Base-by-base conservation (phyloP, 1,140 invertebrate species). In the Thalassaphorura encarpata region DNA sequence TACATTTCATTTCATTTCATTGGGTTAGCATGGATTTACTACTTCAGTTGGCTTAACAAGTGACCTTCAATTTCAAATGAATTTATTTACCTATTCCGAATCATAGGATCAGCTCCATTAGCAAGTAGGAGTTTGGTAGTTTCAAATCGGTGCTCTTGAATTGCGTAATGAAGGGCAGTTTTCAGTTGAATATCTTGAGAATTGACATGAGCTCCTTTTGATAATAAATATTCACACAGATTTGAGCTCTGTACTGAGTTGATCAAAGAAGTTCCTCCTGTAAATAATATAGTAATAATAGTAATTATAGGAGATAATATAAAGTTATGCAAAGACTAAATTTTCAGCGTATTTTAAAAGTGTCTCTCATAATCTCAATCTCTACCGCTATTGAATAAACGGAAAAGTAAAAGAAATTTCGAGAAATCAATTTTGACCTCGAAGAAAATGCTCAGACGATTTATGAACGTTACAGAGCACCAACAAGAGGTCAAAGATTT, bases 91-190 rank as follows among this genome's bases (percentile, higher is more conserved):
- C n/a, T n/a, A 60, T 86, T 89, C 60, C 77, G 77, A 16, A 84
- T 76, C 70, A 79, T 78, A 21, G 84, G 84, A 74, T 89, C 79
- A 1, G 90, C 89, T 46, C 85, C 85, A 73, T 85, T 75, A 45
- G 83, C 77, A 31, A 95, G 71, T 23, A 95, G 71, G 31, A 95
- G 72, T 66, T 83, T 83, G 0, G 86, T 88, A 3, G 89, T 91
- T 70, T 89, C 87, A 67, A 89, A 75, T 58, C 85, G 75, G 54
- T 87, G 85, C 71, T 91, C 89, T 68, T 90, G 87, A 59, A 93
- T 90, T 0, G 91, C 88, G 74, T 96, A 94, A 76, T 96, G 90
- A 55, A 96, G 76, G 27, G 89, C 90, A 60, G 89, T 89, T 73
- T 93, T 93, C 64, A 84, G 83, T 70, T 93, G 89, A 64, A 88